phyloP scores from a whole-genome alignment of 2,888 invertebrate genomes.

The Nemotelus nigrinus region DNA sequence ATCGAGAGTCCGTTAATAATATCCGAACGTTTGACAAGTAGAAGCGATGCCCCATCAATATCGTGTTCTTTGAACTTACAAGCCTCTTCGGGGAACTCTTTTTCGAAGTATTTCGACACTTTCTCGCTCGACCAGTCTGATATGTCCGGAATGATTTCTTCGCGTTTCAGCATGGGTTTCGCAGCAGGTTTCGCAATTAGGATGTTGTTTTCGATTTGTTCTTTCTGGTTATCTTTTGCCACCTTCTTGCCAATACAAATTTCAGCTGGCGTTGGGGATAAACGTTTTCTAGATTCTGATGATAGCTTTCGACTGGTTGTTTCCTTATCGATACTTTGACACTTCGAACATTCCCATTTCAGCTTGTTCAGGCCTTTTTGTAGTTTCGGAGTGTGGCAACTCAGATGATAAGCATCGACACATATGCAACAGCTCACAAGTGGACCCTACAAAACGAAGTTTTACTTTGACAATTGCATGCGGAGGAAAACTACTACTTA shows the following conservation, averaged over 20 bases:
- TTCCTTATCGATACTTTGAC: slow-evolving; percentile 58
- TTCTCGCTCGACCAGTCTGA: slow-evolving; percentile 84
- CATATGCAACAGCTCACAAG: slow-evolving; percentile 84
- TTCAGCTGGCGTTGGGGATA: slow-evolving; percentile 11
- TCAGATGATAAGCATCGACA: slow-evolving; percentile 84
- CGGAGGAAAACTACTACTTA: slow-evolving; percentile 63
- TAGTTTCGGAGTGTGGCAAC: slow-evolving; percentile 80
- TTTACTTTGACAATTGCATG: neutral
- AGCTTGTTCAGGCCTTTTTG: slow-evolving; percentile 69
- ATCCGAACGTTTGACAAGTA: slow-evolving; percentile 85
- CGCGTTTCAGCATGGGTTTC: slow-evolving; percentile 3
- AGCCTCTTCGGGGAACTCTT: slow-evolving; percentile 83
- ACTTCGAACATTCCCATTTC: slow-evolving; percentile 80
- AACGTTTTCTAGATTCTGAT: neutral
- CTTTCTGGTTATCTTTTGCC: slow-evolving; percentile 34
- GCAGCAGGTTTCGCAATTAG: slow-evolving; percentile 42
- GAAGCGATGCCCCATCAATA: slow-evolving; percentile 88
- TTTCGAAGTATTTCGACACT: slow-evolving; percentile 81
- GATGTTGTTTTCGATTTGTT: slow-evolving; percentile 44
- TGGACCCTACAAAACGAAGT: slow-evolving; percentile 68
- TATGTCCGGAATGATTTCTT: slow-evolving; percentile 74
- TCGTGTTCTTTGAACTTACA: slow-evolving; percentile 86
- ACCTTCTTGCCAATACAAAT: slow-evolving; percentile 37
- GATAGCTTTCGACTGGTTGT: slow-evolving; percentile 4
- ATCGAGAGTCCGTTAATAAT: slow-evolving; percentile 83